These are phyloP conservation scores for Mesorhabditis belari DNA, from an alignment of 2,888 invertebrate species.

Conservation along the genomic window DNA sequence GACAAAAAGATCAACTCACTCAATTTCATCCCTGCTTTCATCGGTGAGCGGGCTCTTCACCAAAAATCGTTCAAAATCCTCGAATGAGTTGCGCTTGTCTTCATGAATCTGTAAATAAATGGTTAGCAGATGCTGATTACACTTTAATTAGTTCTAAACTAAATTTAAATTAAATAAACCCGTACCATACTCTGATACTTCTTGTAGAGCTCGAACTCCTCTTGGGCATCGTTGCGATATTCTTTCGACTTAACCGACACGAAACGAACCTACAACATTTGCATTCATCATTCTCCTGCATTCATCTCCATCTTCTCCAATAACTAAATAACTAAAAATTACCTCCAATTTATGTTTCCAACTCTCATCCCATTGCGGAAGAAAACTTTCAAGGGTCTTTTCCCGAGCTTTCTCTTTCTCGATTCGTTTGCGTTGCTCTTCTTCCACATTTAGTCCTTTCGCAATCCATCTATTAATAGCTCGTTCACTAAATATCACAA, in stretches of 20 bases:
- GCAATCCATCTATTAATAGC: constrained; percentile 19
- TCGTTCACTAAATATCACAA: background rate
- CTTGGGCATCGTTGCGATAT: constrained; percentile 28
- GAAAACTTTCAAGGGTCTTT: constrained; percentile 32
- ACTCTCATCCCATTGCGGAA: constrained; percentile 16
- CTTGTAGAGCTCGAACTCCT: constrained; percentile 44
- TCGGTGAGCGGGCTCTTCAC: constrained; percentile 36
- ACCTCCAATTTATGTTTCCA: constrained; percentile 39
- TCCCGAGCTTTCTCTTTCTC: constrained; percentile 21
- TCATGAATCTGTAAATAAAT: constrained; percentile 28
- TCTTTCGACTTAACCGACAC: constrained; percentile 23
- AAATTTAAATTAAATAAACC: constrained; percentile 25
- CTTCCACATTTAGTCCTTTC: constrained; percentile 33
- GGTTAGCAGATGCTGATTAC: constrained; percentile 27
- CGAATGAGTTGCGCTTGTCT: background rate
- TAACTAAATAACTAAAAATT: background rate
- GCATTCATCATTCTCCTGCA: too few species aligned
- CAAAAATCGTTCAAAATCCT: constrained; percentile 15
- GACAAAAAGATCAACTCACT: background rate
- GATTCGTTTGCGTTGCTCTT: constrained; percentile 11
- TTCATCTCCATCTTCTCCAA: constrained; percentile 26
- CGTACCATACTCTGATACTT: constrained; percentile 49
- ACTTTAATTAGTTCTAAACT: constrained; percentile 36
- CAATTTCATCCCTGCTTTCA: background rate
- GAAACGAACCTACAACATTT: too few species aligned